These are phyloP conservation scores for Drosophila nigricruria DNA, from an alignment of 2,888 invertebrate genomes.

Conservation along the genomic window DNA sequence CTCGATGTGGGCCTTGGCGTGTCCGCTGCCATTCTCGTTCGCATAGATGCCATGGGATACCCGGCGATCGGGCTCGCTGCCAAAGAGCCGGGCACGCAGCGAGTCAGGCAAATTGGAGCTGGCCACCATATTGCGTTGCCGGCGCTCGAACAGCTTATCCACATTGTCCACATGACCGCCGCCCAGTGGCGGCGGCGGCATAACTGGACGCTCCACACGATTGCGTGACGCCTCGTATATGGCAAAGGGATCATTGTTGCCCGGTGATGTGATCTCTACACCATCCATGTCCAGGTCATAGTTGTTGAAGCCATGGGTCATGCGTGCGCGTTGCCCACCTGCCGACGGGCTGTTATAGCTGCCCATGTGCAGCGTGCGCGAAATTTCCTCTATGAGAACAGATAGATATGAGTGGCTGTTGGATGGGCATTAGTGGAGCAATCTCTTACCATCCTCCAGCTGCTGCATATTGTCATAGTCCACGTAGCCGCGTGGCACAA, in stretches of 20 bases:
- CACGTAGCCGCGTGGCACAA: conserved; percentile 83
- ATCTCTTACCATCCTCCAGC: conserved; percentile 82
- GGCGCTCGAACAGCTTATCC: conserved; percentile 64
- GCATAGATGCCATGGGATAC: conserved; percentile 85
- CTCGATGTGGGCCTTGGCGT: conserved; percentile 9
- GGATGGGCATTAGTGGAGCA: no score
- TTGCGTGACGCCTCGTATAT: conserved; percentile 83
- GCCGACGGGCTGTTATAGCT: conserved; percentile 26
- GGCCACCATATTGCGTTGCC: conserved; percentile 72
- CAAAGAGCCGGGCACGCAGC: conserved; percentile 83
- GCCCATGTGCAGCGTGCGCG: conserved; percentile 55
- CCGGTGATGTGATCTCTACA: conserved; percentile 44
- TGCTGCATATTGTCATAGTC: conserved; percentile 85
- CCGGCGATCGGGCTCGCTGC: conserved; percentile 82
- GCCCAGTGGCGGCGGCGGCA: conserved; percentile 37
- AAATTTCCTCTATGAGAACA: conserved; percentile 55
- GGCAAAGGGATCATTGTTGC: conserved; percentile 80
- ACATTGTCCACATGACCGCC: conserved; percentile 36
- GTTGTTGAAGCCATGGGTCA: conserved; percentile 18
- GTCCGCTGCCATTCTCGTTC: conserved; percentile 68
- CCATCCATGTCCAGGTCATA: conserved; percentile 48
- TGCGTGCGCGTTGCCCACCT: conserved; percentile 1
- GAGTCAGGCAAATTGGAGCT: conserved; percentile 83
- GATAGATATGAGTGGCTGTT: neutral
- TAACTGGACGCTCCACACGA: conserved; percentile 76